These are phyloP conservation scores for Mormyrops boulengeri DNA, from an alignment of 2,797 vertebrate genomes.

Conservation along the genomic window DNA sequence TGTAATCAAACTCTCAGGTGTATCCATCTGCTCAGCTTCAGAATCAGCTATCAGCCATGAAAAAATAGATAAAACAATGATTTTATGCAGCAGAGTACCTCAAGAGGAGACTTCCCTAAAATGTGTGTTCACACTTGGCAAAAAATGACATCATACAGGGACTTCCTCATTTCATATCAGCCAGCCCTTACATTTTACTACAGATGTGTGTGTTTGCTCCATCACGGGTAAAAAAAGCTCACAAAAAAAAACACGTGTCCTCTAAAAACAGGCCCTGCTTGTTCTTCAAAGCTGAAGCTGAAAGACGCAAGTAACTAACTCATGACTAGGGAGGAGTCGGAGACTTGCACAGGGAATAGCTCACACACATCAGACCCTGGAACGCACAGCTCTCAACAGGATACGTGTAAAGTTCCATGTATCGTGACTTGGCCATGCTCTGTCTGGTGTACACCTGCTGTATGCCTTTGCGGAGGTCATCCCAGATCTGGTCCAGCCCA, in stretches of 20 bases:
- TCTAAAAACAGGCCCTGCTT: not conserved
- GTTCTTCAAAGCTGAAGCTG: not conserved
- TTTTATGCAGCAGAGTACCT: not conserved
- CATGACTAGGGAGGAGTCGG: not conserved
- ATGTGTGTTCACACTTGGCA: not conserved
- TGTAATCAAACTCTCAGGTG: not conserved
- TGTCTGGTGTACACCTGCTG: slow-evolving; percentile 85
- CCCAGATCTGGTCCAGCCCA: slow-evolving; percentile 86
- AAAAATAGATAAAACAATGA: not conserved
- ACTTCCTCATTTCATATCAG: not conserved
- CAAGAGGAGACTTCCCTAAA: not conserved
- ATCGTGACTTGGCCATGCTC: slow-evolving; percentile 85
- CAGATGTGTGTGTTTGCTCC: not conserved
- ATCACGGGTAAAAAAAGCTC: not conserved
- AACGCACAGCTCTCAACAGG: slow-evolving; percentile 43
- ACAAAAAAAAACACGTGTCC: not conserved
- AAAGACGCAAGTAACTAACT: not conserved
- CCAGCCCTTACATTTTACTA: not conserved
- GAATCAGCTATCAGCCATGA: not conserved
- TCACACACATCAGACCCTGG: not conserved
- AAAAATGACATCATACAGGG: not conserved
- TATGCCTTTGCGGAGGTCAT: slow-evolving; percentile 78
- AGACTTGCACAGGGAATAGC: not conserved
- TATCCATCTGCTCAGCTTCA: not conserved
- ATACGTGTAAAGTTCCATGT: slow-evolving; percentile 93